A percentile compares a stretch with the other conserved stretches of the same genome.
These are phyloP conservation scores for Mycteria americana DNA, from an alignment of 2,797 vertebrate genomes.

Conservation along the genomic window DNA sequence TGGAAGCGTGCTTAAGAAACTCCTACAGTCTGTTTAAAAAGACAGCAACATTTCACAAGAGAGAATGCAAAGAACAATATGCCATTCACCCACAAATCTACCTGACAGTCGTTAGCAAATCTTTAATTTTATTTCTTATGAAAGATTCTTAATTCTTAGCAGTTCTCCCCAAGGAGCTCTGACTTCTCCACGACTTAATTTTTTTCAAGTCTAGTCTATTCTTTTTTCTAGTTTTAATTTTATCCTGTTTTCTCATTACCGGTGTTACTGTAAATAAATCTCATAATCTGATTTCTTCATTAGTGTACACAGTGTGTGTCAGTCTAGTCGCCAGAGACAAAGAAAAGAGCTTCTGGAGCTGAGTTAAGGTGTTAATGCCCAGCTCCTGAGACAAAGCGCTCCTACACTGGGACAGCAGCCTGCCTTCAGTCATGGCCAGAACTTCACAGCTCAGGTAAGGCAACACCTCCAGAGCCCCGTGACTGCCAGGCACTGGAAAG, in stretches of 20 bases:
- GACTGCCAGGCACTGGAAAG: neutral
- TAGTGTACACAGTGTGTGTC: neutral
- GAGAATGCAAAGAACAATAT: conserved; percentile 49
- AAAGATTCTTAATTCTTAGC: conserved; percentile 52
- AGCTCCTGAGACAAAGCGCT: neutral
- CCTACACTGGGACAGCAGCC: neutral
- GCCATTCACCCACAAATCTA: conserved; percentile 56
- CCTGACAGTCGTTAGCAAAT: conserved; percentile 38
- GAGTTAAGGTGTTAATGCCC: neutral
- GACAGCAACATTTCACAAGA: conserved; percentile 30
- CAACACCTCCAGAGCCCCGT: accelerated
- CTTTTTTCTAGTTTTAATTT: conserved; percentile 41
- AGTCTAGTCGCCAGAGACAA: neutral
- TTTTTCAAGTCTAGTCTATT: conserved; percentile 26
- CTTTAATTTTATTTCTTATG: conserved; percentile 50
- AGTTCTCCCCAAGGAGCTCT: neutral
- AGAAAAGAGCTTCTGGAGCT: neutral
- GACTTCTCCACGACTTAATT: neutral
- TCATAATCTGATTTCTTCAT: conserved; percentile 51
- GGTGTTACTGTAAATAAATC: conserved; percentile 50
- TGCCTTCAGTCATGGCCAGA: neutral
- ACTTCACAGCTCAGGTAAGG: neutral
- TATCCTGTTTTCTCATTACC: conserved; percentile 56
- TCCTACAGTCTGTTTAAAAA: conserved; percentile 48
- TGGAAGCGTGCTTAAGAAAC: conserved; percentile 38